These are phyloP conservation scores for Manduca sexta DNA, from an alignment of 1,140 invertebrate species.

Conservation along the genomic window DNA sequence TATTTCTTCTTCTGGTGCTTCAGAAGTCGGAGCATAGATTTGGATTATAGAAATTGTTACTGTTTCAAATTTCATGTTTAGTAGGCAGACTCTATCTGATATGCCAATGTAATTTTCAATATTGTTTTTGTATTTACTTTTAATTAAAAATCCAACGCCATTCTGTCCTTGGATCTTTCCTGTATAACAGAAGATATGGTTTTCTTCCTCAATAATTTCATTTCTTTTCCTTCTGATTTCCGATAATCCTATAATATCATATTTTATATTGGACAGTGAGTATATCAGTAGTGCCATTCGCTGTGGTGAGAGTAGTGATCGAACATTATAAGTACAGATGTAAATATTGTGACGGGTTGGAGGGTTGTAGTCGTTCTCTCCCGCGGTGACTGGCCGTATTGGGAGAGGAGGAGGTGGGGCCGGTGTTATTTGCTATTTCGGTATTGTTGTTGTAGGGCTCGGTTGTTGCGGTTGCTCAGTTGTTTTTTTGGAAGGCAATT, in stretches of 20 bases:
- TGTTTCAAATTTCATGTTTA: constrained; percentile 22
- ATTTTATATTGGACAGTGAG: constrained; percentile 19
- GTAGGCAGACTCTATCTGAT: constrained; percentile 24
- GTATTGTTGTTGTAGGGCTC: constrained; percentile 14
- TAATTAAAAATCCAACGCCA: constrained; percentile 27
- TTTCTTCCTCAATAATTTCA: constrained; percentile 19
- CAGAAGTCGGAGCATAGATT: constrained; percentile 24
- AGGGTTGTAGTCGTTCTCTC: constrained; percentile 26
- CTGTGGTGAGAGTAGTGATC: constrained; percentile 19
- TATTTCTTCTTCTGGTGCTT: constrained; percentile 24
- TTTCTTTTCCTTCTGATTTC: constrained; percentile 22
- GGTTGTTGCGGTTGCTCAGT: constrained; percentile 20
- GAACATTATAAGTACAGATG: constrained; percentile 27
- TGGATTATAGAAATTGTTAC: constrained; percentile 26
- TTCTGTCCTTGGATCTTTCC: constrained; percentile 20
- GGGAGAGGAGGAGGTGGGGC: constrained; percentile 10
- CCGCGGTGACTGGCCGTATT: constrained; percentile 26
- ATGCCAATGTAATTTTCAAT: constrained; percentile 26
- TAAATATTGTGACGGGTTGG: constrained; percentile 17
- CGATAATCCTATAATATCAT: constrained; percentile 19
- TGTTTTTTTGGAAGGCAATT: constrained; percentile 15
- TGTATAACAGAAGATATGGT: constrained; percentile 19
- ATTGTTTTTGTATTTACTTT: constrained; percentile 23
- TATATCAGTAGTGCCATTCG: constrained; percentile 15
- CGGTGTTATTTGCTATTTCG: constrained; percentile 6